phyloP scores from a whole-genome alignment of 2,113 vertebrate genomes.

The Apeltes quadracus region DNA sequence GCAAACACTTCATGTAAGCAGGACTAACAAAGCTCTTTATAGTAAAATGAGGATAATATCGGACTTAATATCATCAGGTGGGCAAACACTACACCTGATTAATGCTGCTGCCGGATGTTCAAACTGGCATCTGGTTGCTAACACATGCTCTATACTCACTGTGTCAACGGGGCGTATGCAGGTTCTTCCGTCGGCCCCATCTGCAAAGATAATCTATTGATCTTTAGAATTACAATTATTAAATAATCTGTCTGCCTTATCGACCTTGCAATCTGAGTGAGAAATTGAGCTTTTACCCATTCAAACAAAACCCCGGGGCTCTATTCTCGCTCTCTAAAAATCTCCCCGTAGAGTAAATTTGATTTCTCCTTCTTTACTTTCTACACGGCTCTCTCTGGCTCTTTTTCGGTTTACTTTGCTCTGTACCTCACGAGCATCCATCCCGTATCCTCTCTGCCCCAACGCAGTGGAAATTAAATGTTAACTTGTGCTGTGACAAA shows the following conservation, averaged over 20 bases:
- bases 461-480: conserved; percentile 42
- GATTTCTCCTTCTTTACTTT: conserved; percentile 4
- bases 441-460: conserved; percentile 43
- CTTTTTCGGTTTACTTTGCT: conserved; percentile 22
- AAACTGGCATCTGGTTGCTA: background rate
- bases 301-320: background rate
- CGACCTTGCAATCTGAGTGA: background rate
- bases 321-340: background rate
- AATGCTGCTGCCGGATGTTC: background rate
- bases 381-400: conserved; percentile 16
- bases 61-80: background rate
- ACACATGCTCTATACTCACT: background rate
- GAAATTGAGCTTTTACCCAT: background rate
- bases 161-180: background rate
- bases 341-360: background rate
- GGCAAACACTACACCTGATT: background rate
- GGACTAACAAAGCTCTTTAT: background rate
- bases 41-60: background rate
- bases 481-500: conserved; percentile 65
- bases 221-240: background rate
- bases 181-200: background rate
- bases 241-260: background rate
- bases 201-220: background rate
- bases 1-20: background rate
- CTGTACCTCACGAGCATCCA: conserved; percentile 50